A percentile compares a stretch with the other conserved stretches of the same genome.
These are phyloP conservation scores for Hypselothyrea guttata DNA, from an alignment of 2,888 invertebrate genomes.

Conservation along the genomic window DNA sequence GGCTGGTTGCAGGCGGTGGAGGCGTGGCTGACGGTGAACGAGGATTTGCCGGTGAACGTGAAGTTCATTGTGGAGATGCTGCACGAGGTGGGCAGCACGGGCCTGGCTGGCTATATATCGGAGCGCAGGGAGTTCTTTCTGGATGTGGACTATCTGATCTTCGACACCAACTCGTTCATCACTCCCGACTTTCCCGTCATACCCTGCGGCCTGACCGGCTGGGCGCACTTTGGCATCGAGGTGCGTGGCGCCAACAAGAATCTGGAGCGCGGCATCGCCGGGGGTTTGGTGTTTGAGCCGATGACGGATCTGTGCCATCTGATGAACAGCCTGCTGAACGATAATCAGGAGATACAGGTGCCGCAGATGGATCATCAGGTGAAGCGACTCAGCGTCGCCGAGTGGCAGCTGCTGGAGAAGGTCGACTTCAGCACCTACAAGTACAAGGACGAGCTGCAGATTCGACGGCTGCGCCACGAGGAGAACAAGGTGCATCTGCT, in stretches of 20 bases:
- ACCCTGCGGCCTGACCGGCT: slow-evolving; percentile 44
- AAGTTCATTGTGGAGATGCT: slow-evolving; percentile 48
- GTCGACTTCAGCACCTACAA: slow-evolving; percentile 32
- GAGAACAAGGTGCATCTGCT: slow-evolving; percentile 27
- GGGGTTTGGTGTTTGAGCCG: slow-evolving; percentile 54
- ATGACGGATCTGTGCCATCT: slow-evolving; percentile 51
- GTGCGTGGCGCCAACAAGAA: slow-evolving; percentile 36
- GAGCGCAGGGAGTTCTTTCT: slow-evolving; percentile 23
- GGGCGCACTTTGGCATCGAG: slow-evolving; percentile 41
- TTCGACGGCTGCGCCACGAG: slow-evolving; percentile 36
- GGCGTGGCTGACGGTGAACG: slow-evolving; percentile 29
- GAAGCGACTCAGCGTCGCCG: background rate
- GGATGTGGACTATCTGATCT: slow-evolving; percentile 43
- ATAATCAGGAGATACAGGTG: slow-evolving; percentile 17
- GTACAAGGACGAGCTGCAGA: slow-evolving; percentile 36
- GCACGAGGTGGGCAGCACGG: slow-evolving; percentile 49
- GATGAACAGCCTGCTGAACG: slow-evolving; percentile 40
- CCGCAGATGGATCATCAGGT: slow-evolving; percentile 13
- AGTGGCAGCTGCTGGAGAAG: slow-evolving; percentile 41
- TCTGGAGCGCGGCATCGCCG: slow-evolving; percentile 39
- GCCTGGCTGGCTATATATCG: slow-evolving; percentile 23
- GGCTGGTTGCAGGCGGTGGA: slow-evolving; percentile 54
- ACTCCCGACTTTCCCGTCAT: slow-evolving; percentile 30
- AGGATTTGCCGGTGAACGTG: slow-evolving; percentile 48
- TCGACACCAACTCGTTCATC: slow-evolving; percentile 45